Percentiles rank a stretch among this genome's conserved stretches.
Evolutionary conservation across 2,888 invertebrate genomes (phyloP).

Genomic region (Aromia moschata): DNA sequence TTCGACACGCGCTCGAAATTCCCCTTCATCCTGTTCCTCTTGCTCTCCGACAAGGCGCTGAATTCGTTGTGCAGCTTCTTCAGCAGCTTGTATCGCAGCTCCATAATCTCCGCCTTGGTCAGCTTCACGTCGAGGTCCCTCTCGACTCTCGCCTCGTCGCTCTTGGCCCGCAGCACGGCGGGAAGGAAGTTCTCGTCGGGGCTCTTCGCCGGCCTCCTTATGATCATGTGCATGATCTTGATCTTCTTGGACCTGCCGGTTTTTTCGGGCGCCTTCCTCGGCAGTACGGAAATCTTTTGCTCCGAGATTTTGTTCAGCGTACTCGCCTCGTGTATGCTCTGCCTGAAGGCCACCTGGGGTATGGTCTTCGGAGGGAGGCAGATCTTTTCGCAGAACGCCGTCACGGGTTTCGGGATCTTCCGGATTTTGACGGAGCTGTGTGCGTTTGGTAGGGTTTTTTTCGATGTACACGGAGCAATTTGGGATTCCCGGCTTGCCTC

Average conservation of each 20-base stretch:
- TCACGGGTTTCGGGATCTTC: not conserved
- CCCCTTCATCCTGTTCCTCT: not conserved
- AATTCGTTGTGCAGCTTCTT: conserved; percentile 24
- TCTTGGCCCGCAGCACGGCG: not conserved
- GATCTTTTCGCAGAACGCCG: conserved; percentile 11
- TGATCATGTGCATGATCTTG: conserved; percentile 1
- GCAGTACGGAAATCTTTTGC: conserved; percentile 8
- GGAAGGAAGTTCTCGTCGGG: conserved; percentile 5
- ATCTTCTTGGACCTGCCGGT: not conserved
- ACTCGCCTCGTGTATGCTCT: conserved; percentile 1
- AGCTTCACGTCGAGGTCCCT: not conserved
- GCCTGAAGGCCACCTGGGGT: not conserved
- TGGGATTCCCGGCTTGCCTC: not conserved
- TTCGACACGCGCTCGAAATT: conserved; percentile 13
- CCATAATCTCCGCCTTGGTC: conserved; percentile 4
- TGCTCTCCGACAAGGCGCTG: not conserved
- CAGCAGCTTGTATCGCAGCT: conserved; percentile 16
- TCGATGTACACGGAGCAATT: not conserved
- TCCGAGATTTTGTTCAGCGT: conserved; percentile 16
- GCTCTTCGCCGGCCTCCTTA: not conserved
- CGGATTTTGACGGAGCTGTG: not conserved
- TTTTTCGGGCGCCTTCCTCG: not conserved
- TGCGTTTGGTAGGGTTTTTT: conserved; percentile 3
- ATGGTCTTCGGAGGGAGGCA: conserved; percentile 24
- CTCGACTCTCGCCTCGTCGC: not conserved